These are phyloP conservation scores for Molanna angustata DNA, from an alignment of 2,888 invertebrate genomes.

Conservation along the genomic window DNA sequence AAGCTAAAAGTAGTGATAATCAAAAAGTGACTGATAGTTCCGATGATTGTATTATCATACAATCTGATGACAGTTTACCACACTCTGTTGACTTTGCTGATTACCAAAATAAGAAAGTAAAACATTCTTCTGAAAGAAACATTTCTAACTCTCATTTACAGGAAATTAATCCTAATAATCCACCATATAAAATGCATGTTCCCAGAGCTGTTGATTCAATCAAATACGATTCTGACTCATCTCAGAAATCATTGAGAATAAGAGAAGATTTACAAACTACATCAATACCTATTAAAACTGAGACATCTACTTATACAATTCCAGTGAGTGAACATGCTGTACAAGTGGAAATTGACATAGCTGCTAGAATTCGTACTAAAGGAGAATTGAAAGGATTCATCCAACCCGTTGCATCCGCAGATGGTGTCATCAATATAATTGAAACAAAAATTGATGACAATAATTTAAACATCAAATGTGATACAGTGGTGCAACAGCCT, in stretches of 20 bases:
- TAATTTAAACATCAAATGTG: constrained; percentile 34
- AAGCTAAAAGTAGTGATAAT: constrained; percentile 60
- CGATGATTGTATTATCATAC: constrained; percentile 53
- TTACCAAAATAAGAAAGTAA: constrained; percentile 42
- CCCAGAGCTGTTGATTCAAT: constrained; percentile 69
- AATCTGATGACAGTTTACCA: constrained; percentile 40
- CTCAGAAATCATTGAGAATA: constrained; percentile 39
- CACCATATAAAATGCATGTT: constrained; percentile 59
- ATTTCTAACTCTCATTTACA: constrained; percentile 8
- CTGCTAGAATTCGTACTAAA: constrained; percentile 80
- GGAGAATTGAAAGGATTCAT: constrained; percentile 71
- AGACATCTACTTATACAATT: constrained; percentile 4
- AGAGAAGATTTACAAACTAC: constrained; percentile 26
- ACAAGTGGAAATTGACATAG: constrained; percentile 52
- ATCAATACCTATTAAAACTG: constrained; percentile 37
- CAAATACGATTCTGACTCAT: constrained; percentile 50
- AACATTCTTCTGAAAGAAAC: constrained; percentile 36
- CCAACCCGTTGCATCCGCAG: constrained; percentile 31
- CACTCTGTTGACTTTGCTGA: constrained; percentile 52
- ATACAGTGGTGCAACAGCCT: not conserved
- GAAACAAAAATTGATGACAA: constrained; percentile 42
- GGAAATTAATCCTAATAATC: constrained; percentile 11
- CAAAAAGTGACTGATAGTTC: constrained; percentile 49
- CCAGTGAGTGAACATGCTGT: not conserved
- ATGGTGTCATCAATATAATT: constrained; percentile 43